Base-by-base conservation (phyloP, 2,797 vertebrate species). In the Clamator glandarius region DNA sequence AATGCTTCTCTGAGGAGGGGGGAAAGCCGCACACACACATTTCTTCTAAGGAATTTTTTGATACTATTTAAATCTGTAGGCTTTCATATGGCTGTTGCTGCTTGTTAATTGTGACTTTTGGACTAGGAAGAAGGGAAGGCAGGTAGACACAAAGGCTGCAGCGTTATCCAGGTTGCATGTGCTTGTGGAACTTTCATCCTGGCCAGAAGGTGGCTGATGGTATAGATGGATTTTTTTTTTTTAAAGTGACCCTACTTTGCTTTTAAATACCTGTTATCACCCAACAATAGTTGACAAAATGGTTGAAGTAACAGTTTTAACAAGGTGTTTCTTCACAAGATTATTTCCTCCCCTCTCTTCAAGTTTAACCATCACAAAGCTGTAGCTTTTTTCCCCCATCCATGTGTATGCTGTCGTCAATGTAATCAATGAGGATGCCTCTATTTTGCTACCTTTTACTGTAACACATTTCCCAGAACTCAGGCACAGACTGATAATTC, bases 21-120 rank as follows among this genome's bases (percentile, higher is more conserved):
- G 58, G 33, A 15, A 18, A 5, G 1, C 7, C 11, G 4, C 2
- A 1, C 2, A 2, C 10, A 19, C 2, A 8, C 42, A 16, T 42
- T 73, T 72, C 52, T 18, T 33, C 12, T 11, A 23, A 57, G 26
- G 29, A 31, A 3, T 36, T 58, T 90, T 31, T 6, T 3, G 2
- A 1, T 33, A 15, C 20, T 41, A 48, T 72, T 73, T 61, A 42
- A 46, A 41, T 54, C 23, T 48, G 4, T 62, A 50, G 41, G 2
- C 16, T 84, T 77, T 55, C 9, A 25, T 78, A 39, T 82, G 24
- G 9, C 19, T 73, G 6, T 15, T 87, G 39, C 36, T 39, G 61
- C 39, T 64, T 78, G 28, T 33, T 54, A 75, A 19, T 69, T 54
- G 21, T 4, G 24, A 26, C n/a, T 69, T 41, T 64, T 64, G 44